These are phyloP conservation scores for Bolinopsis microptera DNA, from an alignment of 37 sponge, comb jelly and placozoan genomes.

Conservation along the genomic window DNA sequence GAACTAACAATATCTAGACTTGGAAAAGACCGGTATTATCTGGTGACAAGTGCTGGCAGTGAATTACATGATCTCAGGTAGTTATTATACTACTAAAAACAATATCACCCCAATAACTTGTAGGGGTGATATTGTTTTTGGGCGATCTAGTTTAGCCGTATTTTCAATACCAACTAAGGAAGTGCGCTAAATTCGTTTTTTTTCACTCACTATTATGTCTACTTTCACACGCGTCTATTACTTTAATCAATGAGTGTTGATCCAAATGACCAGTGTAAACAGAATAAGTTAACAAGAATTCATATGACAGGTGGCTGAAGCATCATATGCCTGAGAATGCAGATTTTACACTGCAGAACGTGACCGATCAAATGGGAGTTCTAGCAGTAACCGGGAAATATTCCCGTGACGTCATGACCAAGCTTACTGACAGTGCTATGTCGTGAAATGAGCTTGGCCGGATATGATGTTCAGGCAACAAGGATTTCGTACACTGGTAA, in stretches of 20 bases:
- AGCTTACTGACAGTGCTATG: slow-evolving; percentile 12
- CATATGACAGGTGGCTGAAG: slow-evolving; percentile 27
- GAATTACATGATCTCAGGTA: slow-evolving; percentile 68
- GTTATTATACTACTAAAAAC: no score
- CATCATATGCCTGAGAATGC: slow-evolving; percentile 35
- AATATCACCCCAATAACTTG: no score
- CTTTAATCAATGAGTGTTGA: background rate
- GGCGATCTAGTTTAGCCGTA: no score
- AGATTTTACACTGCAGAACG: slow-evolving; percentile 62
- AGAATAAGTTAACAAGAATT: no score
- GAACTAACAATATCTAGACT: slow-evolving; percentile 65
- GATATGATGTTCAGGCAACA: slow-evolving; percentile 25
- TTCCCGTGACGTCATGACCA: slow-evolving; percentile 67
- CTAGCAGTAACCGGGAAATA: slow-evolving; percentile 66
- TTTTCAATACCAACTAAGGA: no score
- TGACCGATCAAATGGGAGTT: slow-evolving; percentile 66
- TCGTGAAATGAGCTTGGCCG: slow-evolving; percentile 2
- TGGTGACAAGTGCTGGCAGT: slow-evolving; percentile 57
- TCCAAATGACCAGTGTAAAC: background rate
- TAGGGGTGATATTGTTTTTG: no score
- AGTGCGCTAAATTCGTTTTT: no score
- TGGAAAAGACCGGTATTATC: slow-evolving; percentile 54
- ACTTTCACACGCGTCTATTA: background rate
- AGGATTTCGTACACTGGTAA: slow-evolving; percentile 68
- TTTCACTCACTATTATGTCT: no score